Conservation (phyloP, 1,140 invertebrate genomes). For the Drosophila asahinai region DNA sequence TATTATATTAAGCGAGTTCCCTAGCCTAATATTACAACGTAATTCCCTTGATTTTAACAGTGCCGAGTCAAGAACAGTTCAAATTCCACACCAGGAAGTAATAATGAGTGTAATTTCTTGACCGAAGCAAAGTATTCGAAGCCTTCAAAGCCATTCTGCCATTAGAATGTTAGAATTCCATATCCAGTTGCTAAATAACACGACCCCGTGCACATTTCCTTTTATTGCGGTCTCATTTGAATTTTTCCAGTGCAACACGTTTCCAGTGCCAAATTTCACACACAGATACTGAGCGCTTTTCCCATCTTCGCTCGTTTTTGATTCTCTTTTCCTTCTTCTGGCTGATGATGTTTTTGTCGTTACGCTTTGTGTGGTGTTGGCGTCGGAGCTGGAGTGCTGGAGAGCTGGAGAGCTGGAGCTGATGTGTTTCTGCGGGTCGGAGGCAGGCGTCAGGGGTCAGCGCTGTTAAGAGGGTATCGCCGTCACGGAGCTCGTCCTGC, state of each 20-base stretch:
- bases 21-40: neutral
- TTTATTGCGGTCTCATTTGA: constrained; percentile 17
- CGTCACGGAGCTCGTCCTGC: constrained; percentile 6
- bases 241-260: constrained; percentile 39
- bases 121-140: too few relatives aligned
- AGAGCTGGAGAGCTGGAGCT: constrained; percentile 25
- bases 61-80: too few relatives aligned
- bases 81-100: neutral
- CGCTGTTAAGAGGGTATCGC: constrained; percentile 33
- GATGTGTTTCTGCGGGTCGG: constrained; percentile 39
- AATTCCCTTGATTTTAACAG: neutral
- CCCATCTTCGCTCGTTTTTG: neutral
- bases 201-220: constrained; percentile 3
- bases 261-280: constrained; percentile 51
- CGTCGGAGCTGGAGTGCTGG: constrained; percentile 13
- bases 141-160: neutral
- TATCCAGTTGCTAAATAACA: constrained; percentile 10
- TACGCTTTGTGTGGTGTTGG: constrained; percentile 39
- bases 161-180: constrained; percentile 9
- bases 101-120: neutral
- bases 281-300: constrained; percentile 42
- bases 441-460: constrained; percentile 34
- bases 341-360: constrained; percentile 54
- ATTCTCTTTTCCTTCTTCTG: constrained; percentile 25
- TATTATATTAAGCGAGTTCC: neutral